Conservation (phyloP, 2,888 invertebrate genomes). For the Hyppa rectilinea region DNA sequence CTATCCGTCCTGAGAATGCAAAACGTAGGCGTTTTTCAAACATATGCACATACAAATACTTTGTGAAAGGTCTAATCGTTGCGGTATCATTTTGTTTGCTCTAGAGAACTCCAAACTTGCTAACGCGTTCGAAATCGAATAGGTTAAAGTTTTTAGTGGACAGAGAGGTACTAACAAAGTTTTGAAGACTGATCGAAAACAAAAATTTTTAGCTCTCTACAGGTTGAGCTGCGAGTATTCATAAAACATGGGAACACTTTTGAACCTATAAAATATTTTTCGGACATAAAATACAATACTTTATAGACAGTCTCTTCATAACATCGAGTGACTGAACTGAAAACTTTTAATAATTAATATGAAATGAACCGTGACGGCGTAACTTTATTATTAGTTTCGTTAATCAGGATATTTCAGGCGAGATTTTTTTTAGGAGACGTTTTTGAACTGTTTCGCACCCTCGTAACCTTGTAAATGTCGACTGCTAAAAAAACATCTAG, state of each 20-base stretch:
- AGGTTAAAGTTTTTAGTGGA: slow-evolving; percentile 44
- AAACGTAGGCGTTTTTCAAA: slow-evolving; percentile 61
- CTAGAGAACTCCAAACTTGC: slow-evolving; percentile 29
- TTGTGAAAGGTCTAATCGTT: slow-evolving; percentile 50
- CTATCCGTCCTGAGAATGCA: slow-evolving; percentile 55
- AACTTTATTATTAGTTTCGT: slow-evolving; percentile 44
- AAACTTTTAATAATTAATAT: slow-evolving; percentile 32
- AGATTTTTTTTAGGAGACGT: neutral
- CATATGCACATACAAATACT: slow-evolving; percentile 53
- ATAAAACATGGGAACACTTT: slow-evolving; percentile 30
- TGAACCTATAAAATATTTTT: slow-evolving; percentile 28
- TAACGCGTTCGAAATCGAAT: slow-evolving; percentile 36
- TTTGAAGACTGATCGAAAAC: slow-evolving; percentile 33
- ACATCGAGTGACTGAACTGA: slow-evolving; percentile 32
- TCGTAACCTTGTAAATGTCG: slow-evolving; percentile 22
- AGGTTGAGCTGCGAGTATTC: slow-evolving; percentile 18
- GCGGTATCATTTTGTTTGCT: slow-evolving; percentile 44
- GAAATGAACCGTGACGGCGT: slow-evolving; percentile 13
- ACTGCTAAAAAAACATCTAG: slow-evolving; percentile 22
- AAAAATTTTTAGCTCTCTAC: slow-evolving; percentile 30
- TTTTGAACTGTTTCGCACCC: slow-evolving; percentile 1
- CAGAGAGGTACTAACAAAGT: slow-evolving; percentile 41
- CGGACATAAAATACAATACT: slow-evolving; percentile 13
- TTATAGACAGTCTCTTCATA: slow-evolving; percentile 16
- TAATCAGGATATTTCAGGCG: slow-evolving; percentile 12